These are phyloP conservation scores for Catocala sponsa DNA, from an alignment of 2,888 invertebrate species.

Conservation along the genomic window DNA sequence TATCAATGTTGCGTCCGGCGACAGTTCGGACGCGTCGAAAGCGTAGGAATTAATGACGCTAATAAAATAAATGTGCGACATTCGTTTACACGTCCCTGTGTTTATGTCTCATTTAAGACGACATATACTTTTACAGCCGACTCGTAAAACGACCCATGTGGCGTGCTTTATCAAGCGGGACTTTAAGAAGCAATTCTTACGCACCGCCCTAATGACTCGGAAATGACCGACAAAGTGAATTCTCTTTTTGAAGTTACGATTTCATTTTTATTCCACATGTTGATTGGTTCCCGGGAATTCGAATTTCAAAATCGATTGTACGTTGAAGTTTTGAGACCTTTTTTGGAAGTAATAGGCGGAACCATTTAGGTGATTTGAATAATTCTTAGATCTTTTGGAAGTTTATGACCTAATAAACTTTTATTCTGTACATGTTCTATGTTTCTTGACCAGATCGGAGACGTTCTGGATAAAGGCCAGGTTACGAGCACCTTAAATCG, in stretches of 20 bases:
- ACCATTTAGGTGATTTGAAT: constrained; percentile 39
- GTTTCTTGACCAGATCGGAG: no score
- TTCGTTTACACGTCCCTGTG: constrained; percentile 85
- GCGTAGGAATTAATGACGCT: constrained; percentile 81
- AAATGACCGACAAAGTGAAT: constrained; percentile 68
- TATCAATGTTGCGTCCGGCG: constrained; percentile 47
- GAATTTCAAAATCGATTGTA: constrained; percentile 37
- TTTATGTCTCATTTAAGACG: constrained; percentile 88
- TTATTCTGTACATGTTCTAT: constrained; percentile 1
- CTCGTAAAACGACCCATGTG: constrained; percentile 83
- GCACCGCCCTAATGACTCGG: constrained; percentile 67
- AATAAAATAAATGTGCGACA: constrained; percentile 87
- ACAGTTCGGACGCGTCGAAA: constrained; percentile 72
- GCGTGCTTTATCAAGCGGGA: constrained; percentile 70
- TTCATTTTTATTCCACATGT: constrained; percentile 42
- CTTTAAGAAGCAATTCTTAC: constrained; percentile 70
- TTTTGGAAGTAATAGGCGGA: constrained; percentile 29
- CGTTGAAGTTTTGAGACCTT: constrained; percentile 26
- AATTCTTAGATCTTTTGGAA: constrained; percentile 32
- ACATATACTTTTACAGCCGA: constrained; percentile 83
- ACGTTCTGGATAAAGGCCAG: no score
- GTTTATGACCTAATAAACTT: constrained; percentile 39
- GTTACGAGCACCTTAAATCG: no score
- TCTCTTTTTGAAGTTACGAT: constrained; percentile 53
- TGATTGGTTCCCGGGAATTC: constrained; percentile 28